Conservation (phyloP, 1,140 invertebrate species). For the Maniola jurtina region DNA sequence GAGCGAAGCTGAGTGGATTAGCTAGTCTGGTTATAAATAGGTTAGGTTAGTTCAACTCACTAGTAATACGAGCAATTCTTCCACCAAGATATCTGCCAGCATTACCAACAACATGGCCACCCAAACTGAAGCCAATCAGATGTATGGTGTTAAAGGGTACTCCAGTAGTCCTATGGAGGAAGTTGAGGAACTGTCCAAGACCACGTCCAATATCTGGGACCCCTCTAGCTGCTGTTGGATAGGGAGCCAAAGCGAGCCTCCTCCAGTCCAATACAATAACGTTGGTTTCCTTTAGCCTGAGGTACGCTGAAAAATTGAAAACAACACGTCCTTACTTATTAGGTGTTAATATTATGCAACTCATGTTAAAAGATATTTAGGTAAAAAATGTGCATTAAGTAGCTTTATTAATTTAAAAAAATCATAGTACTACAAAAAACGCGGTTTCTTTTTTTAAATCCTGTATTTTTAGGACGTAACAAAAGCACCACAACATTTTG, state of each 20-base stretch:
- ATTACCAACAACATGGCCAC: constrained; percentile 93
- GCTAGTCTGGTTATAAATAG: no score
- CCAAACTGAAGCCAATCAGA: constrained; percentile 92
- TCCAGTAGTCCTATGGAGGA: constrained; percentile 53
- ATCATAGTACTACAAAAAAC: no score
- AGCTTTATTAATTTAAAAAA: no score
- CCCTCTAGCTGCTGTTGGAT: constrained; percentile 2
- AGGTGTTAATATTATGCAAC: no score
- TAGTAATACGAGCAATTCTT: constrained; percentile 45
- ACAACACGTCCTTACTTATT: no score
- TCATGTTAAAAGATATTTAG: no score
- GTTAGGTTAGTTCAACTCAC: constrained; percentile 22
- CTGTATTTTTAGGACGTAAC: no score
- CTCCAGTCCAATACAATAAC: constrained; percentile 5
- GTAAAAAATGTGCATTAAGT: no score
- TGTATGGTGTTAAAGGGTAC: constrained; percentile 81
- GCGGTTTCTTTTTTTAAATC: no score
- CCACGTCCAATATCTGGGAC: constrained; percentile 47
- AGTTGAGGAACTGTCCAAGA: constrained; percentile 71
- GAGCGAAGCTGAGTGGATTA: no score
- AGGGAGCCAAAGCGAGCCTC: neutral
- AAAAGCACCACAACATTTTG: no score
- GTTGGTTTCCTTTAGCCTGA: neutral
- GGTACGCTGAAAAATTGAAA: neutral
- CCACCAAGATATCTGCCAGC: constrained; percentile 72